phyloP scores from a whole-genome alignment of 2,797 vertebrate genomes.

The Chelidonichthys spinosus region DNA sequence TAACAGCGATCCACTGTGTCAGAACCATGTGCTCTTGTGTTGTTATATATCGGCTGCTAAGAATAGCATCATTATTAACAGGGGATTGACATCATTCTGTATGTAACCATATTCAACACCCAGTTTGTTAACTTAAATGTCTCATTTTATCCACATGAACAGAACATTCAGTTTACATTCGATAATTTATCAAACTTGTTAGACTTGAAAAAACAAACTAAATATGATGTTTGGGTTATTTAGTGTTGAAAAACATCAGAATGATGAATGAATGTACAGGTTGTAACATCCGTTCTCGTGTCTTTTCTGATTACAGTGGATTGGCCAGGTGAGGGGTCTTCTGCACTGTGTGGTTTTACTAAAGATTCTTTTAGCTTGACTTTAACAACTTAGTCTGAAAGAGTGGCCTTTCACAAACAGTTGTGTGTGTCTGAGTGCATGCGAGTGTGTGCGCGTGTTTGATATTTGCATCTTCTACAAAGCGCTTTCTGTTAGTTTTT shows the following conservation, averaged over 20 bases:
- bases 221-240: background rate
- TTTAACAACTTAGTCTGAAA: constrained; percentile 38
- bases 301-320: constrained; percentile 83
- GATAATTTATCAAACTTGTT: background rate
- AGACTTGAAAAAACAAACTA: background rate
- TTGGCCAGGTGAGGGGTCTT: constrained; percentile 83
- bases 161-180: background rate
- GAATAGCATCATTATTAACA: no score
- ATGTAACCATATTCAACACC: background rate
- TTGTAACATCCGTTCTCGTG: constrained; percentile 66
- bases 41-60: no score
- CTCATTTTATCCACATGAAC: background rate
- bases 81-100: background rate
- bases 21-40: no score
- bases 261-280: constrained; percentile 19
- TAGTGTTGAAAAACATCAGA: background rate
- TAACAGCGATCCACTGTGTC: no score
- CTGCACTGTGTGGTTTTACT: constrained; percentile 65
- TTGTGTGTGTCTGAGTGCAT: constrained; percentile 44
- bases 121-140: background rate
- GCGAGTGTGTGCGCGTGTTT: constrained; percentile 31
- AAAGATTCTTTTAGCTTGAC: constrained; percentile 68
- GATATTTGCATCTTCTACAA: constrained; percentile 35
- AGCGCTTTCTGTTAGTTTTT: constrained; percentile 41
- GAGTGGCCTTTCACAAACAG: constrained; percentile 37